Conservation (phyloP, 1,140 invertebrate genomes). For the Sesamia nonagrioides region DNA sequence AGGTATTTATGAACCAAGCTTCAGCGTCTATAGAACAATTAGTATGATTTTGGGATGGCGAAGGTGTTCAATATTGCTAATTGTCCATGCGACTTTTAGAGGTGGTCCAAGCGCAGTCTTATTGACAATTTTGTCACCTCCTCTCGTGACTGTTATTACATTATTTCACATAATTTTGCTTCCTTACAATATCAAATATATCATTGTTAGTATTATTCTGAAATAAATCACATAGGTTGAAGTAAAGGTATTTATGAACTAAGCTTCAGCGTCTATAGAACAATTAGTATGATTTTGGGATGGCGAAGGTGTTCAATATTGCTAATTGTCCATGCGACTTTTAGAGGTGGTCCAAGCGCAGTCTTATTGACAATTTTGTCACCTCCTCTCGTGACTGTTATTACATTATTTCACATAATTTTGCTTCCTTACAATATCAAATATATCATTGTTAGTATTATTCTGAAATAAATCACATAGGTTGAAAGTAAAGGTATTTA, state of each 20-base stretch:
- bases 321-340: slow-evolving; percentile 26
- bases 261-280: too few species aligned
- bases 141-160: too few species aligned
- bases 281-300: background rate
- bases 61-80: slow-evolving; percentile 14
- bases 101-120: slow-evolving; percentile 24
- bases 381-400: too few species aligned
- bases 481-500: too few species aligned
- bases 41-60: background rate
- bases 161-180: slow-evolving; percentile 8
- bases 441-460: background rate
- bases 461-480: too few species aligned
- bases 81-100: slow-evolving; percentile 12
- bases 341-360: slow-evolving; percentile 30
- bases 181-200: background rate
- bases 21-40: background rate
- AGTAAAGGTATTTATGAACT: too few species aligned
- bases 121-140: slow-evolving; percentile 24
- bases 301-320: background rate
- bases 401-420: slow-evolving; percentile 1
- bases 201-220: slow-evolving; percentile 3
- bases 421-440: background rate
- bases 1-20: too few species aligned
- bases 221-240: too few species aligned
- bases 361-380: slow-evolving; percentile 7